phyloP scores from a whole-genome alignment of 2,113 vertebrate species.

The Puntigrus tetrazona region DNA sequence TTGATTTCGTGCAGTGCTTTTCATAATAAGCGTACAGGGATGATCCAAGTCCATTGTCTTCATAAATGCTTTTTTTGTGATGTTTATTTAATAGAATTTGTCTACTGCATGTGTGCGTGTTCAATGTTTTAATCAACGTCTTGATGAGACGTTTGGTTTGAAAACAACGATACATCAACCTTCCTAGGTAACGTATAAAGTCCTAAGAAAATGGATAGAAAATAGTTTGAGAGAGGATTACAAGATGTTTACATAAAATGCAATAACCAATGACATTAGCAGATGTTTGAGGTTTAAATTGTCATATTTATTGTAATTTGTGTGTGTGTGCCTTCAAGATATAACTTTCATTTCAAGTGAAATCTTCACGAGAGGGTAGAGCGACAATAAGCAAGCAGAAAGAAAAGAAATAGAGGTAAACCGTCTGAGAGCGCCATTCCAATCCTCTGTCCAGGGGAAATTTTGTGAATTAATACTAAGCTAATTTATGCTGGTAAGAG shows the following conservation, averaged over 20 bases:
- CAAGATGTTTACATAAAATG: not conserved
- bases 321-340: not conserved
- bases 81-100: not conserved
- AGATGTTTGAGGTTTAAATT: not conserved
- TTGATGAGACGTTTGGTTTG: not conserved
- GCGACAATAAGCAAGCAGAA: slow-evolving; percentile 34
- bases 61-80: not conserved
- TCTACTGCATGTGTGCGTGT: not conserved
- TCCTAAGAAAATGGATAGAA: too few relatives aligned
- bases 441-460: slow-evolving; percentile 45
- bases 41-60: too few relatives aligned
- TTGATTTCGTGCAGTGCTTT: too few relatives aligned
- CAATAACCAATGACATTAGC: not conserved
- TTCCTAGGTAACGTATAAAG: not conserved
- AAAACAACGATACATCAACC: not conserved
- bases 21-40: too few relatives aligned
- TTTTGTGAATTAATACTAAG: slow-evolving; percentile 64
- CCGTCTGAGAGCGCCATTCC: slow-evolving; percentile 23
- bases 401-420: not conserved
- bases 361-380: not conserved
- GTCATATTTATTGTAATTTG: not conserved
- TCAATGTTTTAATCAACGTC: not conserved
- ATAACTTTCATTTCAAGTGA: not conserved
- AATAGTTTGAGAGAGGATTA: not conserved
- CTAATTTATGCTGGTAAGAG: slow-evolving; percentile 68